These are phyloP conservation scores for Coleophora flavipennella DNA, from an alignment of 2,888 invertebrate species.

Conservation along the genomic window DNA sequence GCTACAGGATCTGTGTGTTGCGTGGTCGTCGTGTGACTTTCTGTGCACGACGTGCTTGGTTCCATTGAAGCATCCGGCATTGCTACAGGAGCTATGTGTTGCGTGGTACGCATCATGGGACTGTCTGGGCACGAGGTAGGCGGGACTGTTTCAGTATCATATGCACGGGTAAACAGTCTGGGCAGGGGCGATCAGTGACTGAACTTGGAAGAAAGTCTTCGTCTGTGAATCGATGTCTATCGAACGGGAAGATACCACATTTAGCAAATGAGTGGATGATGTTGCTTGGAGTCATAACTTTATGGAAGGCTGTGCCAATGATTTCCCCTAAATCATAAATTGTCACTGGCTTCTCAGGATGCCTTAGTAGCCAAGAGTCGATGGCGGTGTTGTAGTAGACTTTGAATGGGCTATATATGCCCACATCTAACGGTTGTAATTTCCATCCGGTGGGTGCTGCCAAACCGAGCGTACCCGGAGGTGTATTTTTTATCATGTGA, in stretches of 20 bases:
- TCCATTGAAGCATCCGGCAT: no score
- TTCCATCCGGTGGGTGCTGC: constrained; percentile 15
- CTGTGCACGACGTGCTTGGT: no score
- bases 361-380: constrained; percentile 30
- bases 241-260: constrained; percentile 18
- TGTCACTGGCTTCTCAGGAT: constrained; percentile 37
- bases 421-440: constrained; percentile 42
- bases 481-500: constrained; percentile 12
- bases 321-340: constrained; percentile 35
- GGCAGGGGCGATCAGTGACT: constrained; percentile 8
- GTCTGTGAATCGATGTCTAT: constrained; percentile 16
- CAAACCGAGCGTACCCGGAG: constrained; percentile 11
- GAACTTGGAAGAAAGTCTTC: constrained; percentile 14
- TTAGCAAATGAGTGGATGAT: constrained; percentile 14
- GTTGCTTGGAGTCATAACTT: constrained; percentile 29
- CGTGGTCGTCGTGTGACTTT: no score
- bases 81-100: no score
- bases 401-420: constrained; percentile 39
- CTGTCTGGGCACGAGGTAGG: no score
- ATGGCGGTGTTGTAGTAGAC: constrained; percentile 21
- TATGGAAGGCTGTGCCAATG: constrained; percentile 20
- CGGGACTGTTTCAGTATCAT: no score
- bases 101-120: no score
- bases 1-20: no score
- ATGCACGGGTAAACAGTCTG: no score